Conservation (phyloP, 2,113 vertebrate species). For the Orientallactaga bullata region DNA sequence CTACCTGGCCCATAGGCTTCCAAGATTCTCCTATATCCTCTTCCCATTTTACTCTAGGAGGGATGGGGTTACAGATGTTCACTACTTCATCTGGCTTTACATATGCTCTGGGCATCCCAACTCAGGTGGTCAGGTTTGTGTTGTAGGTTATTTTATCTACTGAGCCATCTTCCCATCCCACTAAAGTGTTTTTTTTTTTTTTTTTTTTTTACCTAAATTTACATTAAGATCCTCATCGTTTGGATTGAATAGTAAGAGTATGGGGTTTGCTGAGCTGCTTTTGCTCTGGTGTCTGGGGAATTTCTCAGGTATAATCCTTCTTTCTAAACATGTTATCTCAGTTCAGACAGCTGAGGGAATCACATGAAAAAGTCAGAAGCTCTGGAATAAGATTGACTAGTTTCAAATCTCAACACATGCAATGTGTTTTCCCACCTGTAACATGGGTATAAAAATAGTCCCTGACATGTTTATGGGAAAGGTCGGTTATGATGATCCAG, state of each 20-base stretch:
- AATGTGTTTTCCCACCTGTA: neutral
- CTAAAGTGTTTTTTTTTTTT: too few relatives aligned
- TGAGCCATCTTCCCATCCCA: too few relatives aligned
- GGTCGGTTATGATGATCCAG: neutral
- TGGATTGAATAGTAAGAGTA: neutral
- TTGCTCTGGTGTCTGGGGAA: neutral
- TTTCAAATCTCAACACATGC: neutral
- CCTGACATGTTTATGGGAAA: neutral
- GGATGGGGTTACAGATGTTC: too few relatives aligned
- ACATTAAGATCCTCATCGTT: neutral
- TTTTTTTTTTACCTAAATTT: accelerated
- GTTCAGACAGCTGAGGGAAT: neutral
- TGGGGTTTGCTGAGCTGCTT: neutral
- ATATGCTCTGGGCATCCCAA: too few relatives aligned
- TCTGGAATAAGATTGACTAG: neutral
- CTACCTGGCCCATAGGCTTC: too few relatives aligned
- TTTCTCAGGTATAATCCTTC: neutral
- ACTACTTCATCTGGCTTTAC: too few relatives aligned
- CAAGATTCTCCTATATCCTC: too few relatives aligned
- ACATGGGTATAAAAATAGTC: neutral
- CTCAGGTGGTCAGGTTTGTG: too few relatives aligned
- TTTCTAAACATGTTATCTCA: neutral
- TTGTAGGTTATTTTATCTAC: too few relatives aligned
- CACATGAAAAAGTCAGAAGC: neutral
- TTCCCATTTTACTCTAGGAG: too few relatives aligned